Evolutionary conservation across 2,888 invertebrate genomes (phyloP).

Genomic region (Marasmarcha lunaedactyla): DNA sequence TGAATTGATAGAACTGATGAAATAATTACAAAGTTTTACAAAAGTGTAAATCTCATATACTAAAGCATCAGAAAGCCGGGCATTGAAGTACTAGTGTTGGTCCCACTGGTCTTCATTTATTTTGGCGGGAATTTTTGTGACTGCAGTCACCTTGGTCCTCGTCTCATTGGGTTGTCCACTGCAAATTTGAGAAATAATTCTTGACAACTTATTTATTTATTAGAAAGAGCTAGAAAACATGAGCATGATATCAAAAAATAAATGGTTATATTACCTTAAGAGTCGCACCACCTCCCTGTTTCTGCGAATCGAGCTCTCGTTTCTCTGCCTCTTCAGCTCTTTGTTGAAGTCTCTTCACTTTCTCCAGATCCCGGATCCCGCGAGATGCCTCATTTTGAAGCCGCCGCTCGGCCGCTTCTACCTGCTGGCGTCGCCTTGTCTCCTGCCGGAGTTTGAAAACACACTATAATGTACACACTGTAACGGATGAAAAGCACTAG

Average conservation of each 20-base stretch:
- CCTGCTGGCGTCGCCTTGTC: conserved; percentile 72
- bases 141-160: conserved; percentile 25
- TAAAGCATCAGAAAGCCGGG: too few relatives aligned
- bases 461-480: background rate
- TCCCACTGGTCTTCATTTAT: too few relatives aligned
- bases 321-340: conserved; percentile 68
- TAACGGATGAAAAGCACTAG: background rate
- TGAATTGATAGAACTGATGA: too few relatives aligned
- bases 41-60: too few relatives aligned
- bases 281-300: conserved; percentile 46
- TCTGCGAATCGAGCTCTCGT: conserved; percentile 60
- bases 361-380: conserved; percentile 75
- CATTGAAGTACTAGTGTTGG: too few relatives aligned
- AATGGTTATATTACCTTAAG: conserved; percentile 31
- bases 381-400: conserved; percentile 69
- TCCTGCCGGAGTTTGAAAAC: conserved; percentile 50
- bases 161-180: conserved; percentile 55
- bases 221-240: too few relatives aligned
- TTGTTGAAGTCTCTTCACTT: conserved; percentile 70
- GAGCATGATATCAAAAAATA: too few relatives aligned
- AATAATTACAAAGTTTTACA: too few relatives aligned
- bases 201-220: background rate
- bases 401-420: conserved; percentile 77
- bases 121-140: conserved; percentile 3
- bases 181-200: conserved; percentile 16